These are phyloP conservation scores for Coptotermes formosanus DNA, from an alignment of 1,140 invertebrate genomes.

Conservation along the genomic window DNA sequence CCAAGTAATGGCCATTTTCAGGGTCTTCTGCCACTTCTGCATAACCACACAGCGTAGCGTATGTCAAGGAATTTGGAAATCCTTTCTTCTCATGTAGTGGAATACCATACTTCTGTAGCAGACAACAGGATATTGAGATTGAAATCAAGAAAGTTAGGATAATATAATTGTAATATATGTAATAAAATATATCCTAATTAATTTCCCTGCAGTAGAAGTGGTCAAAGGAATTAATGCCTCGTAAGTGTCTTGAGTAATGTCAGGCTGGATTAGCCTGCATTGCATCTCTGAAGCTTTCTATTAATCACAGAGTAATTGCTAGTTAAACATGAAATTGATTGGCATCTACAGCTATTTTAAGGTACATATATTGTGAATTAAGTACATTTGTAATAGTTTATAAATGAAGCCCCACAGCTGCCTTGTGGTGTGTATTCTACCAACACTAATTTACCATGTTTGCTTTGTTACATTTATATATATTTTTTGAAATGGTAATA, in stretches of 20 bases:
- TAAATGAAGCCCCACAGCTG: background rate
- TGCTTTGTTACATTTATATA: conserved; percentile 4
- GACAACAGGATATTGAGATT: background rate
- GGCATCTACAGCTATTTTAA: background rate
- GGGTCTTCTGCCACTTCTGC: background rate
- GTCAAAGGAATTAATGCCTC: background rate
- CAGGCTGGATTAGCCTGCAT: background rate
- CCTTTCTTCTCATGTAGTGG: background rate
- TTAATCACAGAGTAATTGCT: background rate
- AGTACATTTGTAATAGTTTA: background rate
- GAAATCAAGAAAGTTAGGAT: background rate
- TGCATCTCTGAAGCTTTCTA: background rate
- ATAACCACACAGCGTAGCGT: background rate
- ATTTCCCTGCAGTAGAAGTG: background rate
- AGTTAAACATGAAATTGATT: background rate
- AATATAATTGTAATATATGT: background rate
- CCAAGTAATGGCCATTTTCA: conserved; percentile 34
- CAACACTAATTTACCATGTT: background rate
- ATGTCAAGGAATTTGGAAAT: background rate
- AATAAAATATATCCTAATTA: background rate
- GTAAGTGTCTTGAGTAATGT: no score
- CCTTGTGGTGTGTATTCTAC: background rate
- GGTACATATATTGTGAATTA: background rate
- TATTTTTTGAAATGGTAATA: background rate
- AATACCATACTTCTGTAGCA: no score